Evolutionary conservation across 2,888 invertebrate species (phyloP), one percentile per base, ranked within the genome.

Genomic region (Piscicola geometra): DNA sequence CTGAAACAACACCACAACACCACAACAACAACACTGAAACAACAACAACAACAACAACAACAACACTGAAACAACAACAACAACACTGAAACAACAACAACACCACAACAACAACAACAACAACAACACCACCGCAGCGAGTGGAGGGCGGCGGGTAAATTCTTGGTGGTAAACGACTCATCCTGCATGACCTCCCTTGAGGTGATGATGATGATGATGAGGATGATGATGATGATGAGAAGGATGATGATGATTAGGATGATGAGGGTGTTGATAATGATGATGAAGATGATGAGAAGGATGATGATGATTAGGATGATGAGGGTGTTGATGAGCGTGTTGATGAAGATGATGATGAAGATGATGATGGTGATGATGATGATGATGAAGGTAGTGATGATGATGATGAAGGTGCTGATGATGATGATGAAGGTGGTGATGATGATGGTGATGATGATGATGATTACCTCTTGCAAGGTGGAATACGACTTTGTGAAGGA

Each of bases 401-500:
- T 30, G 64, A 15, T 25, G 3, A 28, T 28, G 56, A 72, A 0
- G 12, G 12, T 30, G 52, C 18, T 41, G 35, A 64, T 66, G 1
- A 75, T 67, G 21, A 5, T 68, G 68, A 9, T 33, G 56, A 9
- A 12, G n/a, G 21, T n/a, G 36, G 25, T 41, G 41, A 15, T 41
- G 41, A 15, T 41, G 15, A 15, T 41, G 41, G 41, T 41, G 5
- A 41, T 41, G 41, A 41, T 41, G 41, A 41, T 41, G 41, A 41
- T 41, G 5, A 15, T 41, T 41, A 9, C n/a, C n/a, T n/a, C n/a
- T n/a, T n/a, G n/a, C n/a, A n/a, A n/a, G 30, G 88, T 87, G 81
- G 86, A 87, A 3, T 87, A 87, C 12, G 87, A 87, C 75, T 83
- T 89, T 64, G 88, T 88, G 9, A 86, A 87, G 74, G 84, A 87